Evolutionary conservation across 1,140 invertebrate genomes (phyloP).

Genomic region (Lordiphosa clarofinis): DNA sequence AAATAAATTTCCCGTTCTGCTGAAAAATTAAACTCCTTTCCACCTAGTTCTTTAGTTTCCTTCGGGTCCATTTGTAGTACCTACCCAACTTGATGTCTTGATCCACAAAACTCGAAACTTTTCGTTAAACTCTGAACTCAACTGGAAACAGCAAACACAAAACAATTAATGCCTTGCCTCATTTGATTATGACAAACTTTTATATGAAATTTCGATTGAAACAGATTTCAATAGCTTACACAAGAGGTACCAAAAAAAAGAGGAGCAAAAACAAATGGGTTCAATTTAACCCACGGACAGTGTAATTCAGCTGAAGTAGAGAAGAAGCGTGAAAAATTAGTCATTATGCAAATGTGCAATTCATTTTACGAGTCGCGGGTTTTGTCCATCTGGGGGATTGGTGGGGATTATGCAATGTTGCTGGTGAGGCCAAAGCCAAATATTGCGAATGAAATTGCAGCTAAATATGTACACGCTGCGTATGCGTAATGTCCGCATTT

Average conservation of each 20-base stretch:
- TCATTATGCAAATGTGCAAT: constrained; percentile 73
- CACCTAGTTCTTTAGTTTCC: too few species aligned
- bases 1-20: too few species aligned
- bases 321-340: constrained; percentile 51
- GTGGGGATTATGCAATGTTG: constrained; percentile 41
- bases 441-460: constrained; percentile 58
- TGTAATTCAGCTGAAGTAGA: constrained; percentile 26
- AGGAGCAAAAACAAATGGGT: neutral
- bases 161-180: too few species aligned
- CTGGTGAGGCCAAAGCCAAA: constrained; percentile 22
- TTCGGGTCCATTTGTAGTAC: too few species aligned
- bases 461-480: constrained; percentile 29
- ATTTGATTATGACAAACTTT: too few species aligned
- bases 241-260: constrained; percentile 27
- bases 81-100: too few species aligned
- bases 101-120: neutral
- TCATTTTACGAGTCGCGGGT: constrained; percentile 43
- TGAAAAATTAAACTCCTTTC: too few species aligned
- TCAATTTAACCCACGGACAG: constrained; percentile 13
- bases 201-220: too few species aligned
- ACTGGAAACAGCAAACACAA: too few species aligned
- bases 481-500: constrained; percentile 65
- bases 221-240: constrained; percentile 37
- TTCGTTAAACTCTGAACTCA: too few species aligned
- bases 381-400: constrained; percentile 37